Evolutionary conservation across 23 tunicate species (phyloP).

Genomic region (Diplosoma virens): DNA sequence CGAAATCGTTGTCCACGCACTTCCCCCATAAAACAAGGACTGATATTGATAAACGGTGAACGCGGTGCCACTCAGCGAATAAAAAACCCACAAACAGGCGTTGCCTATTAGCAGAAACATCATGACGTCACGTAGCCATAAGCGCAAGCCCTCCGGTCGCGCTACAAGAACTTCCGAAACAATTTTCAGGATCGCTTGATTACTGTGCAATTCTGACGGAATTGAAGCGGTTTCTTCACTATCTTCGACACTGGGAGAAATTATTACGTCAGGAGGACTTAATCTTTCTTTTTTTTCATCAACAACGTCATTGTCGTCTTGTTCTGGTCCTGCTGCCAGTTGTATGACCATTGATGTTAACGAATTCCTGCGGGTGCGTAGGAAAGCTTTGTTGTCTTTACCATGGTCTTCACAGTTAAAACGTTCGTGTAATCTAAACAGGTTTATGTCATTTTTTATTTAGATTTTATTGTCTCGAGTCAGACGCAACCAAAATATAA

Average conservation of each 20-base stretch:
- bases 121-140: constrained; percentile 49
- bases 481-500: too few relatives aligned
- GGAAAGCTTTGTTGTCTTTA: constrained; percentile 35
- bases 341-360: constrained; percentile 35
- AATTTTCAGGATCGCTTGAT: constrained; percentile 17
- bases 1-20: constrained; percentile 56
- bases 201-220: neutral
- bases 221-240: neutral
- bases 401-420: neutral
- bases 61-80: constrained; percentile 71
- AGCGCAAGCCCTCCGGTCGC: constrained; percentile 33
- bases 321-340: neutral
- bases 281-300: neutral
- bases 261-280: neutral
- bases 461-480: neutral
- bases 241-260: neutral
- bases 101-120: constrained; percentile 57
- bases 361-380: constrained; percentile 47
- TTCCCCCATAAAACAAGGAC: constrained; percentile 38
- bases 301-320: neutral
- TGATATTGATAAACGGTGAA: constrained; percentile 33
- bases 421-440: neutral
- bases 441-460: too few relatives aligned
- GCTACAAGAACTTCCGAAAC: constrained; percentile 54
- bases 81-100: constrained; percentile 63